A percentile compares a stretch with the other conserved stretches of the same genome.
Conservation (phyloP, 1,140 invertebrate genomes). For the Drosophila santomea region DNA sequence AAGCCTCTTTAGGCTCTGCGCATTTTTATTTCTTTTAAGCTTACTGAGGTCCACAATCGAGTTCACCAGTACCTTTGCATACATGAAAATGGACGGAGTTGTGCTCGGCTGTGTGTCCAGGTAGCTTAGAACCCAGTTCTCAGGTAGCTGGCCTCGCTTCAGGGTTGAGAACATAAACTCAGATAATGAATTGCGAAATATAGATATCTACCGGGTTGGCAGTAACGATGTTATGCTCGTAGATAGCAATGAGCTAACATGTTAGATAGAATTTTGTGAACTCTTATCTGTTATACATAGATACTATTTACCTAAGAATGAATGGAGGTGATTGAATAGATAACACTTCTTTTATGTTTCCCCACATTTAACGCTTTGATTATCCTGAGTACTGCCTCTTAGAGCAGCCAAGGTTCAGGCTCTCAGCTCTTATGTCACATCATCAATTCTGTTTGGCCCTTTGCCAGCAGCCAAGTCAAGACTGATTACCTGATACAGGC, state of each 20-base stretch:
- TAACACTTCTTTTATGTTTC: not conserved
- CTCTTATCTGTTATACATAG: constrained; percentile 20
- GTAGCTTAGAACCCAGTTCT: constrained; percentile 37
- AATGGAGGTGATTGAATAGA: constrained; percentile 22
- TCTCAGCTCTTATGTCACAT: constrained; percentile 39
- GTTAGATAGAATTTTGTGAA: constrained; percentile 29
- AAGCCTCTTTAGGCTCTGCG: constrained; percentile 62
- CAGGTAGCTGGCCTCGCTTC: constrained; percentile 16
- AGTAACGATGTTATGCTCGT: constrained; percentile 35
- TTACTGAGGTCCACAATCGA: constrained; percentile 21
- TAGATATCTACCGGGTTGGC: constrained; percentile 41
- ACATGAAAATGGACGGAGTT: constrained; percentile 15
- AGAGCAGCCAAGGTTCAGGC: not conserved
- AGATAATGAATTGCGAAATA: constrained; percentile 73
- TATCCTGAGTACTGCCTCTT: constrained; percentile 15
- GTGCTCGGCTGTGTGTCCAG: constrained; percentile 18
- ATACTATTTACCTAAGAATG: constrained; percentile 4
- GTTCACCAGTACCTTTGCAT: constrained; percentile 32
- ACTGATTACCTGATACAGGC: constrained; percentile 51
- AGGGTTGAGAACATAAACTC: constrained; percentile 47
- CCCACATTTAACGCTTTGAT: constrained; percentile 4
- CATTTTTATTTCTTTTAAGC: constrained; percentile 66
- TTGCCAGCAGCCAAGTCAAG: constrained; percentile 34
- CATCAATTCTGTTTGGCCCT: constrained; percentile 52
- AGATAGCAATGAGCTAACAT: constrained; percentile 38